These are phyloP conservation scores for Drosophila rubida DNA, from an alignment of 2,888 invertebrate species.

Conservation along the genomic window DNA sequence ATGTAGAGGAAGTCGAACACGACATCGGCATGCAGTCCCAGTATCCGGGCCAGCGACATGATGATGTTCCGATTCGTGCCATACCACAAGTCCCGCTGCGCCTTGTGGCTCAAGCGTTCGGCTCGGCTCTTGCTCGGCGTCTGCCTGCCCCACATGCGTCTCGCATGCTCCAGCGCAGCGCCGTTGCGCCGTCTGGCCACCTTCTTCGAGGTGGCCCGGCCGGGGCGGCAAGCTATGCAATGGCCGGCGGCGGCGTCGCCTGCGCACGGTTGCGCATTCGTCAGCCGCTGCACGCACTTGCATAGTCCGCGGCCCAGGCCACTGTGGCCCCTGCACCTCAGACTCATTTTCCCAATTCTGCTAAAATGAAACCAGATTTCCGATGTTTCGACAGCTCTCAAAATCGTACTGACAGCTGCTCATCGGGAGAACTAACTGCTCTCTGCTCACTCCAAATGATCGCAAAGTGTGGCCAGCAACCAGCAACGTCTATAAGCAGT, in stretches of 20 bases:
- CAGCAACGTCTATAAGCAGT: no score
- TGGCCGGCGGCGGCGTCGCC: not conserved
- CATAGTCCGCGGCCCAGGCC: not conserved
- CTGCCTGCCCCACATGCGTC: conserved; percentile 6
- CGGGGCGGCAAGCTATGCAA: no score
- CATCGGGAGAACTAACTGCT: no score
- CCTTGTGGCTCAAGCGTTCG: not conserved
- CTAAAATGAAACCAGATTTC: conserved; percentile 1
- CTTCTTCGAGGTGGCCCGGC: no score
- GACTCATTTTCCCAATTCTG: conserved; percentile 19
- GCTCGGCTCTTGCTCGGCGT: not conserved
- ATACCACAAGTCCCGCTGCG: conserved; percentile 32
- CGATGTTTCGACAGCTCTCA: not conserved
- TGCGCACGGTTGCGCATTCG: not conserved
- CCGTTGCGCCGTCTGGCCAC: not conserved
- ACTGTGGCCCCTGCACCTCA: not conserved
- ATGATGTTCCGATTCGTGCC: conserved; percentile 26
- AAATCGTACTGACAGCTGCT: not conserved
- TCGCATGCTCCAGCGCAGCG: not conserved
- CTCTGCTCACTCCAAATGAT: no score
- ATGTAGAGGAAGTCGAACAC: conserved; percentile 42
- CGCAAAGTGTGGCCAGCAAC: no score
- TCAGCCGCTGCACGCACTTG: not conserved
- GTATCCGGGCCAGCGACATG: not conserved
- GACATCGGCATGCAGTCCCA: conserved; percentile 3